Evolutionary conservation across 1,140 invertebrate genomes (phyloP).

Genomic region (Schmidtea mediterranea): DNA sequence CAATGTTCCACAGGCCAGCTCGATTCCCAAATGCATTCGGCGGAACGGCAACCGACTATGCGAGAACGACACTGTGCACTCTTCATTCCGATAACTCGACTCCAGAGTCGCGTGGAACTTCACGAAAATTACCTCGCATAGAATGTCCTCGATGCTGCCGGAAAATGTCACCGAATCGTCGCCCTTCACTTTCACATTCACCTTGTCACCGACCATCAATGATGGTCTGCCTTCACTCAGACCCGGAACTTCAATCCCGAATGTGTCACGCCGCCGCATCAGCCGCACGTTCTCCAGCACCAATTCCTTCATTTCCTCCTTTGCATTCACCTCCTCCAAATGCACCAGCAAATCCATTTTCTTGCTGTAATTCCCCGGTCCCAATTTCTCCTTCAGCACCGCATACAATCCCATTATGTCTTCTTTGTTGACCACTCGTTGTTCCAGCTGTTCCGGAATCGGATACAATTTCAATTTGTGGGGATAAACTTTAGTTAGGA

Average conservation of each 20-base stretch:
- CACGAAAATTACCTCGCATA: conserved; percentile 33
- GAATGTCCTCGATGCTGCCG: conserved; percentile 39
- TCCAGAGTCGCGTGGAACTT: conserved; percentile 47
- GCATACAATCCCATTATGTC: too few relatives aligned
- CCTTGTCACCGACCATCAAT: conserved; percentile 46
- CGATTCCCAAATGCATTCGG: conserved; percentile 25
- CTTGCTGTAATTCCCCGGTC: conserved; percentile 17
- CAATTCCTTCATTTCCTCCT: conserved; percentile 38
- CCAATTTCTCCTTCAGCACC: conserved; percentile 10
- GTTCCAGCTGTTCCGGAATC: too few relatives aligned
- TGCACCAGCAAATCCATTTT: conserved; percentile 42
- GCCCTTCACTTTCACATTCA: conserved; percentile 29
- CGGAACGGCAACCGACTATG: neutral
- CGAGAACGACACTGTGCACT: conserved; percentile 31
- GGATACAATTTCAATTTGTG: too few relatives aligned
- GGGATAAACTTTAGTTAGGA: too few relatives aligned
- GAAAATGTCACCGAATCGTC: conserved; percentile 11
- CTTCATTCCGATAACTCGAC: conserved; percentile 36
- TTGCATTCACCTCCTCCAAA: conserved; percentile 42
- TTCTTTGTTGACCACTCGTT: too few relatives aligned
- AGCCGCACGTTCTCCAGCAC: conserved; percentile 36
- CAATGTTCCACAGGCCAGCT: conserved; percentile 38
- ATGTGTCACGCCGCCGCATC: conserved; percentile 35
- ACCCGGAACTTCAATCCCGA: conserved; percentile 45
- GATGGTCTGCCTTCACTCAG: conserved; percentile 54